A percentile compares a stretch with the other conserved stretches of the same genome.
Evolutionary conservation across 2,797 vertebrate genomes (phyloP).

Genomic region (Botia kubotai): DNA sequence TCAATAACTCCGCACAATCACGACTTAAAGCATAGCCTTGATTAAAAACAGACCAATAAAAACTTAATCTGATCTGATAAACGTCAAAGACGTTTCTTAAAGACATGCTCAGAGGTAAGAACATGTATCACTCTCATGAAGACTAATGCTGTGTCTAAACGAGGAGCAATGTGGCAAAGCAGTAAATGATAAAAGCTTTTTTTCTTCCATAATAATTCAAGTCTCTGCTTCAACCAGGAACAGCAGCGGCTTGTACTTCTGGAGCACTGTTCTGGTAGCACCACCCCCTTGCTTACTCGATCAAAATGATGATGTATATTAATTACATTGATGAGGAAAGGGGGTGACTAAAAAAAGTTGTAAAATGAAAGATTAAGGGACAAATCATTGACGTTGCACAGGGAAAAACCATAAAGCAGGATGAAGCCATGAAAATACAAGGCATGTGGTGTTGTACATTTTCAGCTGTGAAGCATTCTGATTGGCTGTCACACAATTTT

Average conservation of each 20-base stretch:
- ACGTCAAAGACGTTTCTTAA: not conserved
- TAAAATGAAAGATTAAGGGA: no score
- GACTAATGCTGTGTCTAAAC: not conserved
- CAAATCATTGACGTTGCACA: not conserved
- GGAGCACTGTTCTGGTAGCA: not conserved
- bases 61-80: not conserved
- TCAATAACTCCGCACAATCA: conserved; percentile 10
- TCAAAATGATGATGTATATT: not conserved
- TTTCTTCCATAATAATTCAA: not conserved
- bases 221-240: not conserved
- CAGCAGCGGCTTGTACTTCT: not conserved
- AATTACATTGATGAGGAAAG: not conserved
- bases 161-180: not conserved
- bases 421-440: not conserved
- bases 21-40: conserved; percentile 5
- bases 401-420: not conserved
- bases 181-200: not conserved
- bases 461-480: no score
- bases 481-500: no score
- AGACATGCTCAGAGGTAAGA: not conserved
- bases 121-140: not conserved
- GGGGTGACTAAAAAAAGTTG: not conserved
- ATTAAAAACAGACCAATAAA: conserved; percentile 19
- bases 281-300: not conserved
- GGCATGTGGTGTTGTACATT: no score